Evolutionary conservation across 2,797 vertebrate genomes (phyloP).

Genomic region (Clarias platycephalus): DNA sequence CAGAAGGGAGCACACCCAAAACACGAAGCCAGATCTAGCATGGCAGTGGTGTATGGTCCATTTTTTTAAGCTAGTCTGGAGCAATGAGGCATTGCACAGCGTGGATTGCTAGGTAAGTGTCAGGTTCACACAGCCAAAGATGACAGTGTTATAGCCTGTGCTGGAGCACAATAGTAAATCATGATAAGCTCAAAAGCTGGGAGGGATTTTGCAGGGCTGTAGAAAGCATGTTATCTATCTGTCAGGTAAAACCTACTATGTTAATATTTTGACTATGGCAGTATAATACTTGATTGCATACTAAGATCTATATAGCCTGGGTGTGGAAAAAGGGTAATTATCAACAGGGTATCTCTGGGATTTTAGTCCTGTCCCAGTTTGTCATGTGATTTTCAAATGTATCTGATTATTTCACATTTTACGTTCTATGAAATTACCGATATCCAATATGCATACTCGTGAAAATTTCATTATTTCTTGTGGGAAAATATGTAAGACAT

Average conservation of each 20-base stretch:
- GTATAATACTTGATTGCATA: background rate
- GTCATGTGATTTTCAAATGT: background rate
- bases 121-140: conserved; percentile 19
- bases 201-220: conserved; percentile 10
- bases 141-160: conserved; percentile 33
- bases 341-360: background rate
- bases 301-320: background rate
- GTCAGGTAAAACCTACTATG: background rate
- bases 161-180: conserved; percentile 20
- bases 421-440: background rate
- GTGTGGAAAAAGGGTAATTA: background rate
- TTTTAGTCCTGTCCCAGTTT: background rate
- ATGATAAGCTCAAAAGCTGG: conserved; percentile 4
- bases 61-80: conserved; percentile 8
- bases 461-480: background rate
- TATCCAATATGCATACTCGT: background rate
- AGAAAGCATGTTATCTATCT: conserved; percentile 3
- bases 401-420: background rate
- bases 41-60: conserved; percentile 3
- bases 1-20: conserved; percentile 29
- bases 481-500: too few relatives aligned
- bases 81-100: conserved; percentile 2
- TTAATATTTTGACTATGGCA: background rate
- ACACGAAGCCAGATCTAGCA: conserved; percentile 11
- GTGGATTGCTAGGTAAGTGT: background rate